A percentile compares a stretch with the other conserved stretches of the same genome.
phyloP scores from a whole-genome alignment of 2,888 invertebrate species.

The Aquatica leii region DNA sequence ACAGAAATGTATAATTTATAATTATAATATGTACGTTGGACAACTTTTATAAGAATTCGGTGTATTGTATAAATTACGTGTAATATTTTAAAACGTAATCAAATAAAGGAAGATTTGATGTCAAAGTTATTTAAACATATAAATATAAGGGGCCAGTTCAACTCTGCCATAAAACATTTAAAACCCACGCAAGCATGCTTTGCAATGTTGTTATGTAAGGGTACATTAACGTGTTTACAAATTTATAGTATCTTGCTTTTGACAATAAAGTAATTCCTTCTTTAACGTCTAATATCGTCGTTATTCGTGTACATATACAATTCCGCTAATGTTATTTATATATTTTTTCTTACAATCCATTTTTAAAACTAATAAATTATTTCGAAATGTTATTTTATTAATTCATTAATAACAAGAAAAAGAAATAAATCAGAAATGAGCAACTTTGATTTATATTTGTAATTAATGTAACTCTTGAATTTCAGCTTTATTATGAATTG shows the following conservation, averaged over 20 bases:
- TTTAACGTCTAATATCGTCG: not conserved
- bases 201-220: conserved; percentile 15
- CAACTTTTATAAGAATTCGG: no score
- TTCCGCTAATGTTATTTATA: no score
- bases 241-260: not conserved
- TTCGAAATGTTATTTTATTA: no score
- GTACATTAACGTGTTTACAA: not conserved
- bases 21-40: not conserved
- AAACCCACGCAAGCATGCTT: conserved; percentile 42
- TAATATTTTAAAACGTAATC: conserved; percentile 42
- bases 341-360: no score
- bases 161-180: conserved; percentile 48
- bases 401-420: no score
- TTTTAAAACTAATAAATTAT: no score
- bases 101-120: conserved; percentile 55
- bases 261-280: not conserved
- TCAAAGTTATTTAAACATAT: conserved; percentile 56
- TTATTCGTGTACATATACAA: no score
- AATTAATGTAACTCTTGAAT: no score
- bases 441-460: no score
- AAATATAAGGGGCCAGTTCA: conserved; percentile 54
- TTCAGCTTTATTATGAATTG: no score
- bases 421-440: no score
- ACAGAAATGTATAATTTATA: conserved; percentile 4
- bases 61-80: no score